Evolutionary conservation across 2,113 vertebrate genomes (phyloP), one percentile per base, ranked within the genome.

Genomic region (Bos taurus): DNA sequence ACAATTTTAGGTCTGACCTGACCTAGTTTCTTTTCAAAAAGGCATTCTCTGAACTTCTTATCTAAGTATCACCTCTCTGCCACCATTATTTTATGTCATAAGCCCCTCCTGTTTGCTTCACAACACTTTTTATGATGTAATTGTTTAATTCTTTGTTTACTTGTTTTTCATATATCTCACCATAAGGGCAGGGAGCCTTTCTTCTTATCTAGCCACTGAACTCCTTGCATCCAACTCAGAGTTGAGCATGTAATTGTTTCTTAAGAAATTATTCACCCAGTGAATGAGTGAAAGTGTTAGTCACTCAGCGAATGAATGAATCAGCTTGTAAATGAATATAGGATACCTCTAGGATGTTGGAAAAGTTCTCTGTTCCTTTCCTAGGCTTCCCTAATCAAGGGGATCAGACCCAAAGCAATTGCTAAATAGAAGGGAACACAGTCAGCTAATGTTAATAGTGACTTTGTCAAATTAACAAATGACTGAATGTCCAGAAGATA

Each of bases 301-400:
- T 93, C 78, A 67, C 33, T 46, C 17, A 89, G 62, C 57, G 33
- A 95, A 81, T 77, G 71, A 88, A 40, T 50, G 52, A 86, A 25
- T 54, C 59, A 33, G 19, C 77, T 74, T 30, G 50, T 85, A 67
- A 64, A 86, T 60, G 57, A 87, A 81, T 85, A 43, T 21, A 40
- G 59, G n/a, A 85, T 59, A 36, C 25, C 19, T 88, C 43, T 62
- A 91, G 21, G 23, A 56, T 81, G 7, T 28, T 60, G 54, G n/a
- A 30, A 40, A 74, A 89, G 9, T 96, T 91, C 78, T 82, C n/a
- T 74, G 6, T 80, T 94, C 54, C 89, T 93, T 96, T 94, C 46
- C 36, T 17, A 74, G 57, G 13, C 16, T 92, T 33, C 54, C 23
- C 28, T 12, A 71, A 85, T 57, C 64, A 95, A 56, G 26, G 40